Evolutionary conservation across 2,797 vertebrate genomes (phyloP), one percentile per base, ranked within the genome.

Genomic region (Bryconaethiops microstoma): DNA sequence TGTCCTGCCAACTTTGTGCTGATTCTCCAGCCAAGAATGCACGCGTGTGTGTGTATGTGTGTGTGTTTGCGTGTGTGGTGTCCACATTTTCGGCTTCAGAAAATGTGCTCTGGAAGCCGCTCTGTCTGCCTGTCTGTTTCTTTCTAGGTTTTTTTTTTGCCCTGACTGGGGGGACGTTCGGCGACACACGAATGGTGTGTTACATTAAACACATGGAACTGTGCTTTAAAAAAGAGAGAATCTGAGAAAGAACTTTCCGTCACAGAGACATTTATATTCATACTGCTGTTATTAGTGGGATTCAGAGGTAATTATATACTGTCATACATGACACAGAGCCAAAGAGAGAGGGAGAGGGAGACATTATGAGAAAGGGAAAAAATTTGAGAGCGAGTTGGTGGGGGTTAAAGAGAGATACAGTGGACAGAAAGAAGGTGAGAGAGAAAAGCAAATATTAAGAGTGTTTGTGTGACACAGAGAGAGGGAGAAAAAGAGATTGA

Each of bases 241-340:
- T 80, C 59, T 76, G 77, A 35, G 79, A 65, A 25, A 77, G 45
- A 35, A 71, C 76, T 85, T 86, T 88, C 83, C 83, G 77, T 55
- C 57, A 57, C 71, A 57, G 25, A 74, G 69, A 80, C 68, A 8
- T 82, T 79, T 79, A 62, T 59, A 64, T 63, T 82, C 78, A 71
- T 84, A 64, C 76, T 74, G 83, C 77, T 88, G 90, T 91, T 90
- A 89, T 90, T 90, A 90, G 86, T 91, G 92, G 85, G 76, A 74
- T 91, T 86, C 85, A 87, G 87, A 45, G 60, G 78, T 92, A 92
- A 93, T 94, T 92, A 93, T 64, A 91, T 86, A 82, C 85, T 85
- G 82, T 87, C 82, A 83, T 72, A 84, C 64, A 72, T 83, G 79
- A 83, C 85, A 83, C 71, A 65, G 70, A 82, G 70, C 71, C 21